Percentiles rank a stretch among this genome's conserved stretches.
Evolutionary conservation across 2,113 vertebrate genomes (phyloP).

Genomic region (Herpailurus yagouaroundi): DNA sequence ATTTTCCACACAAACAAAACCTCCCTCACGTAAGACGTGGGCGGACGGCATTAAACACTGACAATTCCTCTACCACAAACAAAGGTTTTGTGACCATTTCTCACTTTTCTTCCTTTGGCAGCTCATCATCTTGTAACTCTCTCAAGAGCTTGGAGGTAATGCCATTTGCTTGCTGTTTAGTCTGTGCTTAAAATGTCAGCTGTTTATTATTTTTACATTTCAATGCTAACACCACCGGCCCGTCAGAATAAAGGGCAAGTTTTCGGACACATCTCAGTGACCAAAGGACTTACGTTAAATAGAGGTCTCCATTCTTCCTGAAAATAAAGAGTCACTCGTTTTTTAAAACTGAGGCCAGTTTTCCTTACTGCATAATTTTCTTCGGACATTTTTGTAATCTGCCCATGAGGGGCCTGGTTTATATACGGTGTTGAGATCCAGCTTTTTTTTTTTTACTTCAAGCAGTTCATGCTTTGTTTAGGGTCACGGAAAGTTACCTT

Average conservation of each 20-base stretch:
- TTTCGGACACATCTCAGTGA: slow-evolving; percentile 69
- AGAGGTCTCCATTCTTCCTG: slow-evolving; percentile 61
- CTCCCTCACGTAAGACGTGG: background rate
- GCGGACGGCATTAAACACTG: background rate
- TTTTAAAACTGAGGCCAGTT: slow-evolving; percentile 49
- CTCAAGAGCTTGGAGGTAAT: slow-evolving; percentile 51
- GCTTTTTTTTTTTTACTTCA: background rate
- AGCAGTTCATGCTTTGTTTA: background rate
- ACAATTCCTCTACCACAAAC: background rate
- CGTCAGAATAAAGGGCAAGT: slow-evolving; percentile 72
- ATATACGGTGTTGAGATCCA: background rate
- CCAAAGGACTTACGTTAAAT: slow-evolving; percentile 69
- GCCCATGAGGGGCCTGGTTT: background rate
- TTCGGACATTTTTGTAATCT: slow-evolving; percentile 47
- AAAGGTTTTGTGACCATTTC: background rate
- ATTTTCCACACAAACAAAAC: background rate
- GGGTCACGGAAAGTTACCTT: slow-evolving; percentile 22
- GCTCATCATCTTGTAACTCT: slow-evolving; percentile 32
- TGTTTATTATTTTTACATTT: slow-evolving; percentile 80
- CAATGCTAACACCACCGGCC: slow-evolving; percentile 57
- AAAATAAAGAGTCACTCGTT: slow-evolving; percentile 52
- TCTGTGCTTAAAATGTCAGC: slow-evolving; percentile 77
- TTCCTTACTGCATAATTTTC: slow-evolving; percentile 60
- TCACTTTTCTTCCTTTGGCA: slow-evolving; percentile 24
- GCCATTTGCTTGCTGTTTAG: slow-evolving; percentile 71